Conservation (phyloP, 2,888 invertebrate species). For the Troides aeacus region DNA sequence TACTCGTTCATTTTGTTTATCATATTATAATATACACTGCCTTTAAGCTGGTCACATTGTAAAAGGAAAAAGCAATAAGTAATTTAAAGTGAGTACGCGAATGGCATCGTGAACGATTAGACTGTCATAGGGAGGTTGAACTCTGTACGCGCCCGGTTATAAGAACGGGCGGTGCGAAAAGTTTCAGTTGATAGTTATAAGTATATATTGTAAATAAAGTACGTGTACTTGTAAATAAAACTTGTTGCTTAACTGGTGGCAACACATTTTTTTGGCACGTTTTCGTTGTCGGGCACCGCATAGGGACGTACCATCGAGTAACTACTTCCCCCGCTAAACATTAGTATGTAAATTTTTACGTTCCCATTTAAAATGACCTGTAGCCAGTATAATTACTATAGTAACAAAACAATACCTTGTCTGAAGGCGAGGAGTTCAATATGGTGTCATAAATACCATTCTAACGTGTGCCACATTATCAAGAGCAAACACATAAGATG, state of each 20-base stretch:
- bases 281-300: too few relatives aligned
- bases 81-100: conserved; percentile 25
- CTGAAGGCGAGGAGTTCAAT: too few relatives aligned
- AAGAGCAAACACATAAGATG: too few relatives aligned
- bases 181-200: neutral
- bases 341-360: too few relatives aligned
- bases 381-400: too few relatives aligned
- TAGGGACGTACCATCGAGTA: too few relatives aligned
- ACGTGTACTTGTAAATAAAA: neutral
- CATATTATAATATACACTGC: conserved; percentile 4
- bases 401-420: too few relatives aligned
- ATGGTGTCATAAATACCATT: too few relatives aligned
- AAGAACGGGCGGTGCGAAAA: neutral
- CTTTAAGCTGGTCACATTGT: conserved; percentile 6
- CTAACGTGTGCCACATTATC: too few relatives aligned
- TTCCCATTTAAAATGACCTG: too few relatives aligned
- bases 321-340: too few relatives aligned
- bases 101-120: conserved; percentile 25
- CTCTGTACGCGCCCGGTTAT: neutral
- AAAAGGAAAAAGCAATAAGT: conserved; percentile 18
- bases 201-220: neutral
- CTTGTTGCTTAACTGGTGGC: neutral
- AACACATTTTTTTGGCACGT: neutral
- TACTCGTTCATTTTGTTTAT: conserved; percentile 1
- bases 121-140: conserved; percentile 25